Conservation (phyloP, 2,113 vertebrate species). For the Solea senegalensis region DNA sequence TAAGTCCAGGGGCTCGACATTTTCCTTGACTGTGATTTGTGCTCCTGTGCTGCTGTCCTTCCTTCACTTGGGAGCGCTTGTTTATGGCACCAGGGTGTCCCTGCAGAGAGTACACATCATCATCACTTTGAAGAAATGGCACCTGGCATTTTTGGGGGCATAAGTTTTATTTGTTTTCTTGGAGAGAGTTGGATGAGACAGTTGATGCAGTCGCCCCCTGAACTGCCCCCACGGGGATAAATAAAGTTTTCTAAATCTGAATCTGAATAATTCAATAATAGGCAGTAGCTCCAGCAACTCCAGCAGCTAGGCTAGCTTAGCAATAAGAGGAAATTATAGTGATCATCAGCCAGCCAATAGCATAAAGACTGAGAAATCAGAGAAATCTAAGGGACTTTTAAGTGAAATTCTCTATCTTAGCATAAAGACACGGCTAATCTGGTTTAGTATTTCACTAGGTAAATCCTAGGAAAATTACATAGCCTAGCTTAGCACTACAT, state of each 20-base stretch:
- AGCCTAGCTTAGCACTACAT: no score
- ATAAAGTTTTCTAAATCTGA: no score
- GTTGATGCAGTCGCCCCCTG: background rate
- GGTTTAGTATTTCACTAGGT: no score
- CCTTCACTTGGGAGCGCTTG: conserved; percentile 1
- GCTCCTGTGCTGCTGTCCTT: background rate
- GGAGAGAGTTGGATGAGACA: background rate
- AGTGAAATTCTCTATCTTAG: no score
- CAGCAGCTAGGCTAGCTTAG: background rate
- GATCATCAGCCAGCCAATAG: no score
- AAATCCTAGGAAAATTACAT: no score
- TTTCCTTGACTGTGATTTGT: conserved; percentile 5
- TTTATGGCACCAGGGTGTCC: conserved; percentile 21
- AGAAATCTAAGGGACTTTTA: no score
- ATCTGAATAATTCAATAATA: background rate
- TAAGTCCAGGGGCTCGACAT: conserved; percentile 22
- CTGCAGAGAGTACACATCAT: background rate
- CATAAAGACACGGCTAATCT: no score
- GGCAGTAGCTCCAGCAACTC: background rate
- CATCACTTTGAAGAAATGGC: no score
- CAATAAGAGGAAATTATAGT: background rate
- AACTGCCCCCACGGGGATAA: no score
- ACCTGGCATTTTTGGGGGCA: background rate
- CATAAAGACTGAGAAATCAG: no score
- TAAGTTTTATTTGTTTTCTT: background rate